Conservation (phyloP, 2,888 invertebrate genomes). For the Xanthia icteritia region DNA sequence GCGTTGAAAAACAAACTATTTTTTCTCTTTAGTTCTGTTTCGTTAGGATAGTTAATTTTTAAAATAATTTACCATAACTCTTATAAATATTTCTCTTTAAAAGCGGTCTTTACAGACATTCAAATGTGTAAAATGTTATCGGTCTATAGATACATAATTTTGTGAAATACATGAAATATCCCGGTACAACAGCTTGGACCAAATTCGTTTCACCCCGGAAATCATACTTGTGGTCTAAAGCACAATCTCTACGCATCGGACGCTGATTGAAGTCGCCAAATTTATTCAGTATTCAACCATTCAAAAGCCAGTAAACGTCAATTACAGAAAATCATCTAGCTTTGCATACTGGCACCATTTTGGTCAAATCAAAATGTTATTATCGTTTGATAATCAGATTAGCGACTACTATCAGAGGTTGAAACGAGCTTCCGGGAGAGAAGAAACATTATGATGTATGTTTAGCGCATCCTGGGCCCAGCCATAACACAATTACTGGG, state of each 20-base stretch:
- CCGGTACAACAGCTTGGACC: too few species aligned
- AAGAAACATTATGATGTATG: too few species aligned
- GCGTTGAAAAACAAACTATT: too few species aligned
- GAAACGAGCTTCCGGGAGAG: too few species aligned
- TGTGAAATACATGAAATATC: neutral
- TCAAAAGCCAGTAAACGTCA: constrained; percentile 3
- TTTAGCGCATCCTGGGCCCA: too few species aligned
- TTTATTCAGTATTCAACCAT: constrained; percentile 9
- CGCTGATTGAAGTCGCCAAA: constrained; percentile 19
- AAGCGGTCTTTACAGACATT: neutral
- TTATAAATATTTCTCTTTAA: neutral
- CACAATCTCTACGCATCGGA: neutral
- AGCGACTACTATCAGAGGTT: neutral
- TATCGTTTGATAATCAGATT: neutral
- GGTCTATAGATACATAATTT: neutral
- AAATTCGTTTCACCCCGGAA: neutral
- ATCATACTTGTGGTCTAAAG: constrained; percentile 13
- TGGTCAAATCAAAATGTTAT: neutral
- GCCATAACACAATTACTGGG: neutral
- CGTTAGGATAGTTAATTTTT: neutral
- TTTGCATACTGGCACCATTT: neutral
- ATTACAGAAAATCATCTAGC: neutral
- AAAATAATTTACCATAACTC: neutral
- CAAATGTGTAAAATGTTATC: too few species aligned
- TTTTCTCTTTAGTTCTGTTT: too few species aligned